Conservation (phyloP, 2,888 invertebrate genomes). For the Amiota mariae region DNA sequence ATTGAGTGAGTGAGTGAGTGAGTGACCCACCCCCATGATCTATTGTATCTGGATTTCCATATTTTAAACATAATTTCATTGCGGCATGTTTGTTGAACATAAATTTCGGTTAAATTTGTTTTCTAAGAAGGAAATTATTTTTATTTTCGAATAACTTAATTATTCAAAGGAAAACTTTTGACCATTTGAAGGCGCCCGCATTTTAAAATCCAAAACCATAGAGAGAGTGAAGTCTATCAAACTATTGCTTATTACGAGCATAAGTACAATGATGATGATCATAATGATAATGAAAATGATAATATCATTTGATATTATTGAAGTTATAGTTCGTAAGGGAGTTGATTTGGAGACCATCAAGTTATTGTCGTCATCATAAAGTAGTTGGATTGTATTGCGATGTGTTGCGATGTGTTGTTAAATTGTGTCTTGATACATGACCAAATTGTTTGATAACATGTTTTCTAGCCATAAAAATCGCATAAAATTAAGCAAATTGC, state of each 20-base stretch:
- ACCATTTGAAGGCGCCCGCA: slow-evolving; percentile 39
- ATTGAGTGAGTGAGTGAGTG: no score
- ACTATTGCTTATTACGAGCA: no score
- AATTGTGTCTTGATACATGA: slow-evolving; percentile 28
- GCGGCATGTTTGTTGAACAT: not conserved
- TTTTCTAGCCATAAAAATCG: slow-evolving; percentile 53
- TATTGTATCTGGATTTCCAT: no score
- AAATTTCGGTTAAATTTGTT: no score
- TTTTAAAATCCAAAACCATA: no score
- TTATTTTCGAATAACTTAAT: slow-evolving; percentile 57
- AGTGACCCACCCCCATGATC: no score
- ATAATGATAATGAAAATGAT: no score
- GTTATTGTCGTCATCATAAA: not conserved
- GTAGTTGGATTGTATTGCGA: not conserved
- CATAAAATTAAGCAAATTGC: slow-evolving; percentile 43
- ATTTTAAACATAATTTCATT: not conserved
- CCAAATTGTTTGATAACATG: slow-evolving; percentile 49
- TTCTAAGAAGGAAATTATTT: no score
- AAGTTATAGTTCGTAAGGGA: not conserved
- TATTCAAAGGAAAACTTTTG: slow-evolving; percentile 45
- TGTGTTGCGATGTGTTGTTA: not conserved
- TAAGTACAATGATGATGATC: no score
- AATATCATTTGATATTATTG: no score
- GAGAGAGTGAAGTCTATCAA: no score
- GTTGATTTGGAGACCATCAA: not conserved